phyloP scores from a whole-genome alignment of 2,113 vertebrate genomes.

The Alosa alosa region DNA sequence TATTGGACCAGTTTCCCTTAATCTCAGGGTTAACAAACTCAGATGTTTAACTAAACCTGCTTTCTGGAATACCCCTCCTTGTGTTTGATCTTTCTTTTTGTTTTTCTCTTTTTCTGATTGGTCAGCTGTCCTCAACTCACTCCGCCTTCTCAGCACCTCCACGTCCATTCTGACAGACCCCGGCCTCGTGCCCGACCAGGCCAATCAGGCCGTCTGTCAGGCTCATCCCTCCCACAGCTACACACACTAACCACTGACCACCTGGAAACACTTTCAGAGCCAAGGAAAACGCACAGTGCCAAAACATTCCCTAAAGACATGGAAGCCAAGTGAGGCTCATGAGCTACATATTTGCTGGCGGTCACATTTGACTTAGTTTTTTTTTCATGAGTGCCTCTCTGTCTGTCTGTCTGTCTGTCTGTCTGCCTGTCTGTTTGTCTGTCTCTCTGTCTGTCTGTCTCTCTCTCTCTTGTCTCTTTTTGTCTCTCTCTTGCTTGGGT shows the following conservation, averaged over 20 bases:
- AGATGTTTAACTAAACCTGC: too few species aligned
- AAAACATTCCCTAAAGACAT: background rate
- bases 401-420: background rate
- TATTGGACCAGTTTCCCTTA: background rate
- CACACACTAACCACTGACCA: constrained; percentile 62
- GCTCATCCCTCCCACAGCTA: constrained; percentile 45
- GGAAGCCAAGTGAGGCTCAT: background rate
- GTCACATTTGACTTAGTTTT: background rate
- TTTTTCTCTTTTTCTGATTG: constrained; percentile 11
- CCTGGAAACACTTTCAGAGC: constrained; percentile 19
- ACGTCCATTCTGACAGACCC: constrained; percentile 91
- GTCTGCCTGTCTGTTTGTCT: too few species aligned
- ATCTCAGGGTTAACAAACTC: too few species aligned
- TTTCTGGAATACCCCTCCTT: background rate
- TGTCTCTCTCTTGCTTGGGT: too few species aligned
- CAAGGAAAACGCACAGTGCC: background rate
- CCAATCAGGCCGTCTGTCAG: constrained; percentile 75
- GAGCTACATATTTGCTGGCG: background rate
- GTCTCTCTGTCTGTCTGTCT: too few species aligned
- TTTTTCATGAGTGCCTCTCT: background rate
- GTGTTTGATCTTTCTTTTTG: background rate
- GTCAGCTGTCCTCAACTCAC: constrained; percentile 86
- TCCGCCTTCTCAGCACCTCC: constrained; percentile 89
- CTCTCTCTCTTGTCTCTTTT: too few species aligned
- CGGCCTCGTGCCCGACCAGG: constrained; percentile 83